phyloP scores from a whole-genome alignment of 2,888 invertebrate genomes.

The Perdita meconis region DNA sequence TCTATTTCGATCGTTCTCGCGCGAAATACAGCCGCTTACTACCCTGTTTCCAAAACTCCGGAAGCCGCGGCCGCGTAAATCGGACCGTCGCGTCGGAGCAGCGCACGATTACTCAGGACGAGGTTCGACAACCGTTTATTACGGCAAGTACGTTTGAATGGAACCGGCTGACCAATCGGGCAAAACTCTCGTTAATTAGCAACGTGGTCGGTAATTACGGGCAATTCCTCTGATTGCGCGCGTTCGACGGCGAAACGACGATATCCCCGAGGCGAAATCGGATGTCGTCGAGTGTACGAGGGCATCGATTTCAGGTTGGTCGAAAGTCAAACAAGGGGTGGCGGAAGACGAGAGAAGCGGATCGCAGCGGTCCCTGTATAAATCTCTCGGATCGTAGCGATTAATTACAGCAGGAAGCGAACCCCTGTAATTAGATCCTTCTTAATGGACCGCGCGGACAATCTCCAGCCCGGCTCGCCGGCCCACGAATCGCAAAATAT shows the following conservation, averaged over 20 bases:
- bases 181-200: slow-evolving; percentile 46
- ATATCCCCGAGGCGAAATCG: slow-evolving; percentile 35
- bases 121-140: background rate
- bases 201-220: slow-evolving; percentile 30
- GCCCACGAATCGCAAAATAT: slow-evolving; percentile 33
- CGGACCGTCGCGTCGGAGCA: background rate
- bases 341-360: slow-evolving; percentile 19
- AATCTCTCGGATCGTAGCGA: slow-evolving; percentile 72
- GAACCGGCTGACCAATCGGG: background rate
- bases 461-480: slow-evolving; percentile 48
- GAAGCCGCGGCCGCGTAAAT: background rate
- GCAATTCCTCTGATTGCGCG: slow-evolving; percentile 40
- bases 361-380: slow-evolving; percentile 60
- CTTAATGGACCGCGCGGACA: slow-evolving; percentile 55
- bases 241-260: slow-evolving; percentile 28
- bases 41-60: slow-evolving; percentile 3
- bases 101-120: background rate
- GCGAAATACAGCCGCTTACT: background rate
- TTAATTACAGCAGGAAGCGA: slow-evolving; percentile 73
- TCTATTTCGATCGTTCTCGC: slow-evolving; percentile 48
- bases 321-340: slow-evolving; percentile 50
- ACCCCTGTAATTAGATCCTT: slow-evolving; percentile 74
- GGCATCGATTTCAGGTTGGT: slow-evolving; percentile 24
- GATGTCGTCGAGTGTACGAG: slow-evolving; percentile 21
- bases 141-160: background rate